Percentiles rank a stretch among this genome's conserved stretches.
Conservation (phyloP, 1,140 invertebrate genomes). For the Diabrotica virgifera region DNA sequence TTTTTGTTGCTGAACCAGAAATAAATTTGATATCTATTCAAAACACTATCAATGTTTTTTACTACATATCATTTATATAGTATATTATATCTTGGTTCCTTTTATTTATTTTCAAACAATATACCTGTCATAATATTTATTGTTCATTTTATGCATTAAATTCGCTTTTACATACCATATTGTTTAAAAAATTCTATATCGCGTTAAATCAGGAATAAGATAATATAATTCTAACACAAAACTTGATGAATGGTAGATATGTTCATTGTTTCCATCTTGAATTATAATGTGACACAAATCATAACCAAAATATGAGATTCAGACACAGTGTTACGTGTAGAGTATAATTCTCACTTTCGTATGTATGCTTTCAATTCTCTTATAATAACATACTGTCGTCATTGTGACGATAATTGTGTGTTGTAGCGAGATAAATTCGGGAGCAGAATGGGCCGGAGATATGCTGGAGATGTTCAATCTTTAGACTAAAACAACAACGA, state of each 20-base stretch:
- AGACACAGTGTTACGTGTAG: slow-evolving; percentile 26
- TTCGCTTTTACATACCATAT: too few species aligned
- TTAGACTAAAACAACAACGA: slow-evolving; percentile 15
- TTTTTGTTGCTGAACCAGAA: too few species aligned
- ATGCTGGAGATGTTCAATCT: slow-evolving; percentile 7
- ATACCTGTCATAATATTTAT: too few species aligned
- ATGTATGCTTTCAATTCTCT: slow-evolving; percentile 37
- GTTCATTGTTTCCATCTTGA: slow-evolving; percentile 12
- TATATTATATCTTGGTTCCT: too few species aligned
- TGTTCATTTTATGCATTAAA: too few species aligned
- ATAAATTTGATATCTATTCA: too few species aligned
- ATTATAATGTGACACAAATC: slow-evolving; percentile 20
- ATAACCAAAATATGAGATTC: slow-evolving; percentile 27
- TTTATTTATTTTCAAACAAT: too few species aligned
- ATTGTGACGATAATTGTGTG: slow-evolving; percentile 40
- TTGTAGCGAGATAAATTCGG: slow-evolving; percentile 40
- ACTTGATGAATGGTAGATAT: slow-evolving; percentile 14
- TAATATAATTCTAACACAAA: slow-evolving; percentile 12
- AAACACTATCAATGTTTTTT: too few species aligned
- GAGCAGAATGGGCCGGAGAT: slow-evolving; percentile 35
- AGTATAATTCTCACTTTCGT: slow-evolving; percentile 30
- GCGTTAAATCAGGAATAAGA: neutral
- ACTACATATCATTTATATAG: too few species aligned
- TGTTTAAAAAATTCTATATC: neutral
- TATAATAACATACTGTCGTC: slow-evolving; percentile 39